Percentiles rank a stretch among this genome's conserved stretches.
Conservation (phyloP, 2,888 invertebrate species). For the Drosophila cyrtoloma region DNA sequence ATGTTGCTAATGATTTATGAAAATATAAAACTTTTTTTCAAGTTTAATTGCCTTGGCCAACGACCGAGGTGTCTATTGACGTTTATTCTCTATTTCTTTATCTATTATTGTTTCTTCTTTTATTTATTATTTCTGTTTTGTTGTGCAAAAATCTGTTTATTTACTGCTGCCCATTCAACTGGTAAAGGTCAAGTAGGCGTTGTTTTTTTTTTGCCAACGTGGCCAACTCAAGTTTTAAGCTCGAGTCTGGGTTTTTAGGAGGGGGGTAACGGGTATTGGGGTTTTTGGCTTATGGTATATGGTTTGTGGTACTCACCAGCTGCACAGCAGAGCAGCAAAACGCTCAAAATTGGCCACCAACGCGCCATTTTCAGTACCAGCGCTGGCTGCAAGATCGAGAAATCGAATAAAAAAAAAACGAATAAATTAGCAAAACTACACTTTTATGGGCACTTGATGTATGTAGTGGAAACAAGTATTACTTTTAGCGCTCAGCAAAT, state of each 20-base stretch:
- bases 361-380: slow-evolving; percentile 83
- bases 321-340: slow-evolving; percentile 83
- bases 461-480: slow-evolving; percentile 34
- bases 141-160: slow-evolving; percentile 47
- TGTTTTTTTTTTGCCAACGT: slow-evolving; percentile 41
- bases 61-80: slow-evolving; percentile 39
- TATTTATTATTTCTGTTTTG: slow-evolving; percentile 13
- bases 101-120: slow-evolving; percentile 7
- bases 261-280: background rate
- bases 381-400: slow-evolving; percentile 68
- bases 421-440: slow-evolving; percentile 54
- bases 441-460: slow-evolving; percentile 38
- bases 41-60: slow-evolving; percentile 70
- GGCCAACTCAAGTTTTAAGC: slow-evolving; percentile 42
- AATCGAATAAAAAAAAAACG: slow-evolving; percentile 35
- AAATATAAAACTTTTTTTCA: slow-evolving; percentile 44
- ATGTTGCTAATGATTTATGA: slow-evolving; percentile 62
- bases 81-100: slow-evolving; percentile 25
- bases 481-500: slow-evolving; percentile 59
- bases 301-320: slow-evolving; percentile 79
- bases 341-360: slow-evolving; percentile 83
- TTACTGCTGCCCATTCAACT: slow-evolving; percentile 42
- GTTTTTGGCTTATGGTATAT: background rate
- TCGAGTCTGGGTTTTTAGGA: slow-evolving; percentile 13
- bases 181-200: slow-evolving; percentile 67